A percentile compares a stretch with the other conserved stretches of the same genome.
Evolutionary conservation across 2,888 invertebrate genomes (phyloP).

Genomic region (Protodeltote pygarga): DNA sequence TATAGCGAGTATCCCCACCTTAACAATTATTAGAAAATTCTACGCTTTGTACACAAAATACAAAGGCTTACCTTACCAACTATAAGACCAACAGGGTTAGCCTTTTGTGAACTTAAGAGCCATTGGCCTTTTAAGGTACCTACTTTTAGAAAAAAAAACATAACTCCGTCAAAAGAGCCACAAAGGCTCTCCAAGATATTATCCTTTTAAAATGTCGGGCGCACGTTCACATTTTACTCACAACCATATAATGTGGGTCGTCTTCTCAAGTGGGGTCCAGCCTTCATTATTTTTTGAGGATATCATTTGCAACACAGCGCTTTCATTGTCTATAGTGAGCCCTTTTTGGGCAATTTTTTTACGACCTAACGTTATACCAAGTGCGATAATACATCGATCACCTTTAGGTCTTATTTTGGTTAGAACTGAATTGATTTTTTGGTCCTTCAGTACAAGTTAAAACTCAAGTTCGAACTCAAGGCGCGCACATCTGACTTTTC

Average conservation of each 20-base stretch:
- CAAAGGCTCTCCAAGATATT: slow-evolving; percentile 57
- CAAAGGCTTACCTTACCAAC: not conserved
- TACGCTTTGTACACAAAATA: slow-evolving; percentile 1
- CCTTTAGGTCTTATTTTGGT: slow-evolving; percentile 1
- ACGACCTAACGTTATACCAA: slow-evolving; percentile 6
- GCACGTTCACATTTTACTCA: slow-evolving; percentile 66
- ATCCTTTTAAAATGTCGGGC: slow-evolving; percentile 68
- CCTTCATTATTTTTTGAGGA: slow-evolving; percentile 73
- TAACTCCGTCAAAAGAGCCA: slow-evolving; percentile 52
- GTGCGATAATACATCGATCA: slow-evolving; percentile 31
- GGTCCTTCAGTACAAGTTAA: slow-evolving; percentile 7
- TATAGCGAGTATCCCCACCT: too few species aligned
- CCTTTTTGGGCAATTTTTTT: slow-evolving; percentile 45
- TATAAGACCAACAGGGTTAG: slow-evolving; percentile 14
- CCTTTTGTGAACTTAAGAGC: slow-evolving; percentile 25
- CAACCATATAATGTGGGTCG: slow-evolving; percentile 46
- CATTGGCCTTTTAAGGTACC: slow-evolving; percentile 25
- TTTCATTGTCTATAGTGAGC: slow-evolving; percentile 63
- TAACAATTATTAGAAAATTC: too few species aligned
- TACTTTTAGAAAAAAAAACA: slow-evolving; percentile 35
- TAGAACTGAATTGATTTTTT: slow-evolving; percentile 20
- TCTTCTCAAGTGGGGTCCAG: slow-evolving; percentile 71
- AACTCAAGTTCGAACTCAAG: too few species aligned
- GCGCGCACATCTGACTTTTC: too few species aligned
- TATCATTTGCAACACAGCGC: slow-evolving; percentile 73